A percentile compares a stretch with the other conserved stretches of the same genome.
These are phyloP conservation scores for Caenorhabditis auriculariae DNA, from an alignment of 2,888 invertebrate genomes.

Conservation along the genomic window DNA sequence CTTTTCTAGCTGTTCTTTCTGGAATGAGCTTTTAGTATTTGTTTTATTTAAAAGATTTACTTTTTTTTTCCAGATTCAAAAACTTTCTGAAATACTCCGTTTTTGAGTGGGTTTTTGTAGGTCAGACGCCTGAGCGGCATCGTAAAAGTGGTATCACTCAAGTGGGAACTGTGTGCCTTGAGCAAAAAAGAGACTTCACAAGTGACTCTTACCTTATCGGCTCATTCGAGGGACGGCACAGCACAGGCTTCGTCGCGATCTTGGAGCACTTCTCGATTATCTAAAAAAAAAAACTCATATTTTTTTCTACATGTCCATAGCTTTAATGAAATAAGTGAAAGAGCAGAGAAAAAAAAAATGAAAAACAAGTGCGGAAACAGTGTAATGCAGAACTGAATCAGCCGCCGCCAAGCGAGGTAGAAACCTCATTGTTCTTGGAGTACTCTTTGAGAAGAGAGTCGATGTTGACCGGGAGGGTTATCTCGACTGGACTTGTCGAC, in stretches of 20 bases:
- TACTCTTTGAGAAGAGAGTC: slow-evolving; percentile 23
- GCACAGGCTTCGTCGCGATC: slow-evolving; percentile 15
- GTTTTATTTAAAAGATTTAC: no score
- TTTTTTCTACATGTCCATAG: background rate
- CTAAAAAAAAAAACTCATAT: slow-evolving; percentile 11
- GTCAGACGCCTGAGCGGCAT: no score
- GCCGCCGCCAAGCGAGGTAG: no score
- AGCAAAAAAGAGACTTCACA: background rate
- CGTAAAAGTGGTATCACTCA: no score
- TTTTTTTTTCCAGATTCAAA: no score
- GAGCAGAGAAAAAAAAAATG: slow-evolving; percentile 19
- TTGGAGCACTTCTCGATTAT: slow-evolving; percentile 21
- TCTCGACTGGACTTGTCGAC: slow-evolving; percentile 1
- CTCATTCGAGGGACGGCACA: slow-evolving; percentile 12
- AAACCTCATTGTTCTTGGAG: slow-evolving; percentile 15
- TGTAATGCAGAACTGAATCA: no score
- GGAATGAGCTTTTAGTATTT: no score
- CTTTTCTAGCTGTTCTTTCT: no score
- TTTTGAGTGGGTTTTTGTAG: no score
- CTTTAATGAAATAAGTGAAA: no score
- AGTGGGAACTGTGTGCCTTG: background rate
- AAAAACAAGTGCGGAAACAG: slow-evolving; percentile 16
- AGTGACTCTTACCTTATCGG: background rate
- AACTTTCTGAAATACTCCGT: no score
- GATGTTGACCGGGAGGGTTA: slow-evolving; percentile 20